A percentile compares a stretch with the other conserved stretches of the same genome.
phyloP scores from a whole-genome alignment of 2,113 vertebrate species.

The Tyrannus savana region DNA sequence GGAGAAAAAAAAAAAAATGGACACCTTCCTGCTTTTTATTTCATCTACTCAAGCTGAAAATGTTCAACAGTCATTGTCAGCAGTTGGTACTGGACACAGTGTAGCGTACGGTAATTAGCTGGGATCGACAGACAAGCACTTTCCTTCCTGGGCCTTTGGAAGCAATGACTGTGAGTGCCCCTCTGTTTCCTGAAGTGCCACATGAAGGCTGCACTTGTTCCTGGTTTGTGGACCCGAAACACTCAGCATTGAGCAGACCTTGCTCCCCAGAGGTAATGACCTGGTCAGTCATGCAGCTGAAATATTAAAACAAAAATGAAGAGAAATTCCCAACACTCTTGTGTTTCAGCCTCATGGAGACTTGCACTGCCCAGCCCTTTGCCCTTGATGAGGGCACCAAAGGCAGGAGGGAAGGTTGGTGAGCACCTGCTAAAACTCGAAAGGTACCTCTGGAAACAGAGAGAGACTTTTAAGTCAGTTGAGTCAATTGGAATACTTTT shows the following conservation, averaged over 20 bases:
- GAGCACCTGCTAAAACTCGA: conserved; percentile 44
- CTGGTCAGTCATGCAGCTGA: conserved; percentile 88
- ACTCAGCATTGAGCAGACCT: conserved; percentile 74
- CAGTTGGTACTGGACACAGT: conserved; percentile 23
- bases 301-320: conserved; percentile 84
- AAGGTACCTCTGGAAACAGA: conserved; percentile 54
- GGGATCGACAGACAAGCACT: conserved; percentile 42
- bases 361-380: not conserved
- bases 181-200: conserved; percentile 65
- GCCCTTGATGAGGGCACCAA: conserved; percentile 42
- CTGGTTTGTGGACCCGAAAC: conserved; percentile 75
- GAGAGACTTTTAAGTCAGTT: not conserved
- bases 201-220: conserved; percentile 87
- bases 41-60: not conserved
- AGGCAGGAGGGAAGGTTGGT: conserved; percentile 77
- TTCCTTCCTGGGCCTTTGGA: conserved; percentile 8
- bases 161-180: conserved; percentile 67
- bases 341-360: conserved; percentile 77
- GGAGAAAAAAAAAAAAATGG: not conserved
- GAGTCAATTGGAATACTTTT: not conserved
- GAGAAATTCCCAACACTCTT: conserved; percentile 87
- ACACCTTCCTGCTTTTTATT: not conserved
- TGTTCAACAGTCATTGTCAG: conserved; percentile 20
- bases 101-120: conserved; percentile 40
- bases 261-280: conserved; percentile 81